Conservation (phyloP, 2,888 invertebrate genomes). For the Temnothorax ravouxi region DNA sequence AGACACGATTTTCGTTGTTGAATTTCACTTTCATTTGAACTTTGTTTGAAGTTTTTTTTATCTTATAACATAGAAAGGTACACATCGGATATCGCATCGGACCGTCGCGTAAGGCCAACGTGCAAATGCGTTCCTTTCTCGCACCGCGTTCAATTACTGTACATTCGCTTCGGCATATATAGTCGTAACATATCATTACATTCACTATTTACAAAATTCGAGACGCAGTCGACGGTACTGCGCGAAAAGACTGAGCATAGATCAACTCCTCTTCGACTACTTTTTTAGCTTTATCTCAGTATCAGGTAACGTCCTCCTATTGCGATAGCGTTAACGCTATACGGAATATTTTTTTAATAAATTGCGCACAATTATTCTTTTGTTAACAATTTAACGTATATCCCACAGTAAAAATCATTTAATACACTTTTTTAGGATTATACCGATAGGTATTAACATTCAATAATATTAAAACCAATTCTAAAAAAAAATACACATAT, state of each 20-base stretch:
- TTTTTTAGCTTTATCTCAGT: conserved; percentile 21
- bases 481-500: neutral
- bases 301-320: conserved; percentile 26
- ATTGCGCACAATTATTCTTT: neutral
- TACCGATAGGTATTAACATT: neutral
- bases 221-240: conserved; percentile 12
- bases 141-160: conserved; percentile 22
- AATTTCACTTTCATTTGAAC: conserved; percentile 70
- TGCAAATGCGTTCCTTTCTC: conserved; percentile 35
- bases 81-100: conserved; percentile 66
- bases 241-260: conserved; percentile 36
- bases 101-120: conserved; percentile 31
- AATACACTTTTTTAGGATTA: neutral
- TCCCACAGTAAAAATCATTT: neutral
- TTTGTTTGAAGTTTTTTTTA: conserved; percentile 62
- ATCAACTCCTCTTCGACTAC: neutral
- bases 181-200: conserved; percentile 34
- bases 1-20: conserved; percentile 40
- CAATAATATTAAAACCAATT: conserved; percentile 7
- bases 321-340: neutral
- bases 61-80: conserved; percentile 77
- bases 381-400: neutral
- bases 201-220: conserved; percentile 45
- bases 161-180: conserved; percentile 34
- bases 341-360: neutral